phyloP scores from a whole-genome alignment of 2,888 invertebrate species.

The Noctuana brunneofusca region DNA sequence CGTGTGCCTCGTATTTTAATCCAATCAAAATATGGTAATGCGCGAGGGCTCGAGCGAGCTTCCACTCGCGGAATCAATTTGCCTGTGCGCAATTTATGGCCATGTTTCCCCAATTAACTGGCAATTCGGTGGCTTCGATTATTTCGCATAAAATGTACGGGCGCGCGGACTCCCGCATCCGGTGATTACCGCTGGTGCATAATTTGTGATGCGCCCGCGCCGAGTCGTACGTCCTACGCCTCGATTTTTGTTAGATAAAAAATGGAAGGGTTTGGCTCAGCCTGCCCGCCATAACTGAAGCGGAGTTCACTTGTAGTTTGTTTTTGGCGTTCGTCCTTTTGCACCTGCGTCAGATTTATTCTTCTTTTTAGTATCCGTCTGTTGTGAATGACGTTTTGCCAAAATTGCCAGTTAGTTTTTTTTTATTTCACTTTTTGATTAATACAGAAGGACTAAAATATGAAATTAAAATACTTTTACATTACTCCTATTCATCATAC shows the following conservation, averaged over 20 bases:
- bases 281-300: constrained; percentile 41
- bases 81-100: constrained; percentile 71
- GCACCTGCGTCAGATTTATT: constrained; percentile 74
- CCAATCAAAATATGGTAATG: constrained; percentile 79
- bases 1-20: constrained; percentile 65
- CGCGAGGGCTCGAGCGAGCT: constrained; percentile 50
- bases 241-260: constrained; percentile 80
- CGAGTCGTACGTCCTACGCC: constrained; percentile 59
- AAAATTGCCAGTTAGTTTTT: constrained; percentile 32
- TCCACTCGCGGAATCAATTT: constrained; percentile 73
- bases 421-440: constrained; percentile 4
- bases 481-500: no score
- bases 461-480: no score
- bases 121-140: constrained; percentile 82
- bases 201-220: constrained; percentile 78
- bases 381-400: constrained; percentile 60
- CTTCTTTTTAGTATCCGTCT: constrained; percentile 55
- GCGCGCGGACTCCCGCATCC: constrained; percentile 77
- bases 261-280: constrained; percentile 58
- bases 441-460: no score
- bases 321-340: constrained; percentile 63
- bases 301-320: constrained; percentile 62
- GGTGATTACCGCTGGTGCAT: constrained; percentile 77
- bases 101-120: constrained; percentile 80
- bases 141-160: constrained; percentile 80